A percentile compares a stretch with the other conserved stretches of the same genome.
These are phyloP conservation scores for Gobiocypris rarus DNA, from an alignment of 2,113 vertebrate species.

Conservation along the genomic window DNA sequence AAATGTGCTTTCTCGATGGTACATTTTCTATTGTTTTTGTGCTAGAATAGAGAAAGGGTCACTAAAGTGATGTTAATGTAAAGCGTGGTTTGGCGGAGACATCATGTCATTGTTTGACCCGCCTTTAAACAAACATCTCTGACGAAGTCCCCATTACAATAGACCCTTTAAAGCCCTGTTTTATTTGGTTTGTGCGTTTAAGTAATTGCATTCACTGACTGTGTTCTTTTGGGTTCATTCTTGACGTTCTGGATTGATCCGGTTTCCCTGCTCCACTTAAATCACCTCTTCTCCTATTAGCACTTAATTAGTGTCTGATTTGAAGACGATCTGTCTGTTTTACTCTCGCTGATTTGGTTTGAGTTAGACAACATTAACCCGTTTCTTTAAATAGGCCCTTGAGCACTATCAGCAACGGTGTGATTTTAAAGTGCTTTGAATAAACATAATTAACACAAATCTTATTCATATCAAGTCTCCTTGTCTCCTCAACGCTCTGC, in stretches of 20 bases:
- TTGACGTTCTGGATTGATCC: neutral
- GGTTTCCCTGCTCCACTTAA: neutral
- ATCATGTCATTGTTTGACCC: neutral
- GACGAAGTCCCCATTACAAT: neutral
- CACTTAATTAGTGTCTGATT: constrained; percentile 50
- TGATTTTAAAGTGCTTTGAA: neutral
- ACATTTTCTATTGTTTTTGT: neutral
- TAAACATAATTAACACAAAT: neutral
- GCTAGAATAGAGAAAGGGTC: neutral
- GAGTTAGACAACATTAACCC: neutral
- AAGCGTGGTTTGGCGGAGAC: neutral
- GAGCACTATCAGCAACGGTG: neutral
- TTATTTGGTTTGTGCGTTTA: neutral
- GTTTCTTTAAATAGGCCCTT: constrained; percentile 4
- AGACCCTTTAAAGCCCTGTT: neutral
- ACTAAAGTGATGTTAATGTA: neutral
- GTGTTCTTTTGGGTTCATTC: neutral
- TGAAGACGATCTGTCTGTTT: constrained; percentile 33
- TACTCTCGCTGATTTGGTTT: constrained; percentile 40
- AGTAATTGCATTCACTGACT: neutral
- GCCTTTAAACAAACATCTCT: constrained; percentile 5
- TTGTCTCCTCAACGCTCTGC: neutral
- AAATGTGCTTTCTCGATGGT: neutral
- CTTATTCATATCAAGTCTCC: neutral
- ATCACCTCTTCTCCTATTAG: neutral